Evolutionary conservation across 2,797 vertebrate species (phyloP).

Genomic region (Platalea minor): DNA sequence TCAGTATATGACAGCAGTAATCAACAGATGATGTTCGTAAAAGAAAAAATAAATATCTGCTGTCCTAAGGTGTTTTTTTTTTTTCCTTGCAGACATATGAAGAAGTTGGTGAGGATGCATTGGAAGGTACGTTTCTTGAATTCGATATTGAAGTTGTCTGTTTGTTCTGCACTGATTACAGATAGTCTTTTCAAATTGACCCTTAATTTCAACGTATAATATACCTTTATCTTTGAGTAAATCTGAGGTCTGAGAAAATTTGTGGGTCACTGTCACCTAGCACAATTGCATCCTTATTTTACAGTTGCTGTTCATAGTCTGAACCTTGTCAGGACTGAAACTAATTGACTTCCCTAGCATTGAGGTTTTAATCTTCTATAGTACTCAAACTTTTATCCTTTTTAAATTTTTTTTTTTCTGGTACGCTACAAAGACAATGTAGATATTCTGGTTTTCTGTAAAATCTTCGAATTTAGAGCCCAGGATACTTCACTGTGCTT

Average conservation of each 20-base stretch:
- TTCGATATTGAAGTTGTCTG: not conserved
- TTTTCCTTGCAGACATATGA: constrained; percentile 77
- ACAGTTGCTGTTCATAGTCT: not conserved
- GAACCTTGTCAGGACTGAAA: not conserved
- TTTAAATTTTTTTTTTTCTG: not conserved
- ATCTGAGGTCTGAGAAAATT: not conserved
- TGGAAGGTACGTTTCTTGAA: constrained; percentile 78
- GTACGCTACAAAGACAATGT: not conserved
- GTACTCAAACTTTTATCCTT: not conserved
- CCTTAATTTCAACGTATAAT: not conserved
- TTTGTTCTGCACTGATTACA: not conserved
- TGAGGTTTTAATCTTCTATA: not conserved
- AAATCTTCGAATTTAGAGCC: not conserved
- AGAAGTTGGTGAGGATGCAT: constrained; percentile 82
- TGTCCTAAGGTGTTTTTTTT: not conserved
- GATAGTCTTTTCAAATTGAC: not conserved
- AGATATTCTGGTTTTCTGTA: not conserved
- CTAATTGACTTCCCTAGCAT: not conserved
- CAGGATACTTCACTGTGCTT: not conserved
- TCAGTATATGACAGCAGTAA: not conserved
- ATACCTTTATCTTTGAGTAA: not conserved
- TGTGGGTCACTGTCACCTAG: not conserved
- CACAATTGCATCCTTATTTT: not conserved
- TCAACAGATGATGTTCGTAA: not conserved
- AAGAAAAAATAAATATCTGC: not conserved